Conservation (phyloP, 2,797 vertebrate species). For the Rhinatrema bivittatum region DNA sequence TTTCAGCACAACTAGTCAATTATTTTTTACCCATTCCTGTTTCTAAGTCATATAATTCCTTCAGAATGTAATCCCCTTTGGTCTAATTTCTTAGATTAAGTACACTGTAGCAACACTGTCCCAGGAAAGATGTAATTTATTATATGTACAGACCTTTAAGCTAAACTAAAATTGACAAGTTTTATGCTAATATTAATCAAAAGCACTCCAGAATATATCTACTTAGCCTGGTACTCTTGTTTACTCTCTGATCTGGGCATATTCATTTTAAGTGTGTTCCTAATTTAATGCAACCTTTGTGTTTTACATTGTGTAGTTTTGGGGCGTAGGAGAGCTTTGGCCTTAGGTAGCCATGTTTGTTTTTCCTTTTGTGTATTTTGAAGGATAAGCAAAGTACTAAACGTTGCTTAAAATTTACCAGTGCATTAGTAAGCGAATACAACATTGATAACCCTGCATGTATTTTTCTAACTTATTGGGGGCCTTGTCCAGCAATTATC, state of each 20-base stretch:
- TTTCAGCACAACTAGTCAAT: slow-evolving; percentile 36
- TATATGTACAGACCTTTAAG: slow-evolving; percentile 25
- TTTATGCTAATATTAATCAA: slow-evolving; percentile 15
- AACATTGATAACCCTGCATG: too few relatives aligned
- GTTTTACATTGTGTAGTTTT: slow-evolving; percentile 31
- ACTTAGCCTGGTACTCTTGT: slow-evolving; percentile 21
- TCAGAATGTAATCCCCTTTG: slow-evolving; percentile 34
- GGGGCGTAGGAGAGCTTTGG: too few relatives aligned
- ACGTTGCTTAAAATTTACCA: too few relatives aligned
- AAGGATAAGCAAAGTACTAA: too few relatives aligned
- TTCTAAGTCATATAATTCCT: slow-evolving; percentile 38
- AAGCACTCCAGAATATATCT: slow-evolving; percentile 19
- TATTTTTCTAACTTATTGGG: too few relatives aligned
- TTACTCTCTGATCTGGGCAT: slow-evolving; percentile 28
- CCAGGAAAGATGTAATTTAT: slow-evolving; percentile 30
- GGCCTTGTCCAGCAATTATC: too few relatives aligned
- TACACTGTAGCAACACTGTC: too few relatives aligned
- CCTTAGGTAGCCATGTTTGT: too few relatives aligned
- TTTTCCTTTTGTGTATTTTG: too few relatives aligned
- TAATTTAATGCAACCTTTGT: slow-evolving; percentile 29
- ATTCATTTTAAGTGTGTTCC: slow-evolving; percentile 38
- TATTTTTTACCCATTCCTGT: slow-evolving; percentile 39
- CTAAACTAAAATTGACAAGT: slow-evolving; percentile 22
- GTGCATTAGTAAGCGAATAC: too few relatives aligned
- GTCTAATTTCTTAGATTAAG: too few relatives aligned